Evolutionary conservation across 2,888 invertebrate species (phyloP), one percentile per base, ranked within the genome.

Genomic region (Hydraecia micacea): DNA sequence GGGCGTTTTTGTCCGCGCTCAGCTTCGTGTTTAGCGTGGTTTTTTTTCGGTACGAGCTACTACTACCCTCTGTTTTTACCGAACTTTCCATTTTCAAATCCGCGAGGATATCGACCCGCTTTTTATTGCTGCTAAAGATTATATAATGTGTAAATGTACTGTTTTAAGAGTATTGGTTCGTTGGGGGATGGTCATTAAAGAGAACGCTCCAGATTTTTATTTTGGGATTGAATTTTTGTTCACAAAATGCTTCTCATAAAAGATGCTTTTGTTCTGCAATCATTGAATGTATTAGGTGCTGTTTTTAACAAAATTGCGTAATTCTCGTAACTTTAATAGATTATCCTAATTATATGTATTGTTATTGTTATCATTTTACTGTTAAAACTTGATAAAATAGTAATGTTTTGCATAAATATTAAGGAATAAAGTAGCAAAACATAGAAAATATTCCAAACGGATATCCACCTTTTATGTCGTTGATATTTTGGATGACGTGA

Each of bases 1-100:
- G 84, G 79, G 79, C 88, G 82, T 90, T 91, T 91, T 90, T 89
- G 87, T 88, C 87, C 81, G 85, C 77, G 83, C 74, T 86, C 86
- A 80, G 85, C 85, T 88, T 84, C 86, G 73, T 79, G 88, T 86
- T 89, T 76, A 85, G 83, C 75, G 73, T 74, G 77, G 80, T 32
- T 67, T 85, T 80, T 90, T 91, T 90, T 87, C 63, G 74, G 82
- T 86, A 84, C 84, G 79, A 86, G 84, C 86, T 81, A 79, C 85
- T 4, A 88, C 89, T 81, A 86, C 85, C 80, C 86, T 88, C 86
- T 78, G 84, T 88, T 88, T 82, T 86, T 81, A 80, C 80, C 77
- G 80, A 80, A 75, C 74, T 80, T 81, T 75, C 74, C 75, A 58
- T 73, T 80, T 84, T 80, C 81, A 67, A 88, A 81, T 81, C 73